A percentile compares a stretch with the other conserved stretches of the same genome.
Evolutionary conservation across 2,797 vertebrate species (phyloP).

Genomic region (Balearica regulorum): DNA sequence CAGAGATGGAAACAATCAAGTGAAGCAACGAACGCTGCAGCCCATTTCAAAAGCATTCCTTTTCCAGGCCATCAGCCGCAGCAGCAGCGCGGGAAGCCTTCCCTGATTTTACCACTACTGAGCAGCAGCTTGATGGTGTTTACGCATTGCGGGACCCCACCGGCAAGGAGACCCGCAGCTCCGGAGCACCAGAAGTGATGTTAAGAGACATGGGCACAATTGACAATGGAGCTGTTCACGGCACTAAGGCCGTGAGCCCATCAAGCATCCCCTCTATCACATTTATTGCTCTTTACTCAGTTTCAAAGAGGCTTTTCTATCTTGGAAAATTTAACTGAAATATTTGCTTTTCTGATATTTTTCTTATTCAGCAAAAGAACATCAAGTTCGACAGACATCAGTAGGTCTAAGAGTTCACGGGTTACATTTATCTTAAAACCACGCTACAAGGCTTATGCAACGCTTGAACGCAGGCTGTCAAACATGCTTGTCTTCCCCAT

Average conservation of each 20-base stretch:
- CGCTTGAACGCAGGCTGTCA: not conserved
- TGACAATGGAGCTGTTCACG: conserved; percentile 26
- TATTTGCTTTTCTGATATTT: not conserved
- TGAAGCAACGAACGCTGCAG: not conserved
- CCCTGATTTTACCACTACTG: conserved; percentile 31
- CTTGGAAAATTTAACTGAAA: not conserved
- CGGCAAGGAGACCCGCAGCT: not conserved
- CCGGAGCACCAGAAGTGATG: not conserved
- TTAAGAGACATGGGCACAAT: not conserved
- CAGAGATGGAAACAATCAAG: conserved; percentile 51
- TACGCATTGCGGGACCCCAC: conserved; percentile 16
- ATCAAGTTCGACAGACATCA: not conserved
- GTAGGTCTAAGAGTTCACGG: not conserved
- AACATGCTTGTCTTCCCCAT: not conserved
- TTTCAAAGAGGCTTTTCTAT: conserved; percentile 16
- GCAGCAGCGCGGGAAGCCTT: conserved; percentile 16
- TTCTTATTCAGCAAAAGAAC: not conserved
- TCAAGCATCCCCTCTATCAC: not conserved
- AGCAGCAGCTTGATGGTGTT: conserved; percentile 46
- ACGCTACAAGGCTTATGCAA: not conserved
- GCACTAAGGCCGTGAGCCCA: not conserved
- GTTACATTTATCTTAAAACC: not conserved
- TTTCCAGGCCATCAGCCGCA: conserved; percentile 52
- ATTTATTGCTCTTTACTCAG: conserved; percentile 10
- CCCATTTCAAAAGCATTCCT: conserved; percentile 41